A percentile compares a stretch with the other conserved stretches of the same genome.
Conservation (phyloP, 2,113 vertebrate genomes). For the Anser cygnoides region DNA sequence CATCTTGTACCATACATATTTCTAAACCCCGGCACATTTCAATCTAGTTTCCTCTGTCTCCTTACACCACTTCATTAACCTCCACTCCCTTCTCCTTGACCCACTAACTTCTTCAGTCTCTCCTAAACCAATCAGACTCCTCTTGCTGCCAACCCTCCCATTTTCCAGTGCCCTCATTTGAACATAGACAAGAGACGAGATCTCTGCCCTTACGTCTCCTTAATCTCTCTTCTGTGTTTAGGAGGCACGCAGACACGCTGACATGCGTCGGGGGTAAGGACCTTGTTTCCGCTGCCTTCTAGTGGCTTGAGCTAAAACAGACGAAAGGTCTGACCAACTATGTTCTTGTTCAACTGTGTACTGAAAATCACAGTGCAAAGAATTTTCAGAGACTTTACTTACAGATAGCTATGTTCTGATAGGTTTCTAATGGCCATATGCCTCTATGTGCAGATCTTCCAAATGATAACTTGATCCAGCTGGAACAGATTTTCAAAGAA, state of each 20-base stretch:
- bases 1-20: neutral
- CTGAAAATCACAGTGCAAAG: neutral
- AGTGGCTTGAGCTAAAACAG: neutral
- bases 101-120: neutral
- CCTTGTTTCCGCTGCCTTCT: neutral
- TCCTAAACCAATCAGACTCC: neutral
- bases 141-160: neutral
- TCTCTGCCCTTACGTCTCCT: neutral
- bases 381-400: neutral
- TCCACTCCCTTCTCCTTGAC: neutral
- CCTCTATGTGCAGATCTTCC: neutral
- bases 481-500: constrained; percentile 46
- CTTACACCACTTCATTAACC: neutral
- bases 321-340: neutral
- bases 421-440: constrained; percentile 32
- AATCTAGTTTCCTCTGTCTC: neutral
- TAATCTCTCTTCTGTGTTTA: neutral
- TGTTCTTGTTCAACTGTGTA: neutral
- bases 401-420: neutral
- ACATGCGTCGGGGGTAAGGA: neutral
- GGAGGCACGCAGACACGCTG: neutral
- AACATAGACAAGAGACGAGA: neutral
- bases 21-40: neutral
- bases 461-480: constrained; percentile 42
- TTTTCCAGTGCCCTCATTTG: neutral